phyloP scores from a whole-genome alignment of 1,140 invertebrate genomes.

The Aricia agestis region DNA sequence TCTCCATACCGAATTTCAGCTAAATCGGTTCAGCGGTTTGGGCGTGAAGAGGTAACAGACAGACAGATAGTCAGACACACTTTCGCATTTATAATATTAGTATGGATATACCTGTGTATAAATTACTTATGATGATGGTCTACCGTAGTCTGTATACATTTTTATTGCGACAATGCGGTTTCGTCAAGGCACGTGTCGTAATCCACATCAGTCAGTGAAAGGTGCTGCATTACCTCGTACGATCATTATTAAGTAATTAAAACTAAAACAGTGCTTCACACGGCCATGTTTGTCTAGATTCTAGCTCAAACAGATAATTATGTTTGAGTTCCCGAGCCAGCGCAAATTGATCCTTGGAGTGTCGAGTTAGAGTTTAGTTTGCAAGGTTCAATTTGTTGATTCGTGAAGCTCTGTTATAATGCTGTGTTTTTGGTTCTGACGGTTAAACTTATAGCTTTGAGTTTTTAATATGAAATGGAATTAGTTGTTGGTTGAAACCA shows the following conservation, averaged over 20 bases:
- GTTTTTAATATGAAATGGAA: not conserved
- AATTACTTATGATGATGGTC: too few species aligned
- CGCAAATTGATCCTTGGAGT: not conserved
- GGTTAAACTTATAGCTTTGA: not conserved
- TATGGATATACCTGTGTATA: too few species aligned
- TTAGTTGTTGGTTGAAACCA: too few species aligned
- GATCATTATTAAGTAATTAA: conserved; percentile 11
- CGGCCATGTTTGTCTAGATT: conserved; percentile 1
- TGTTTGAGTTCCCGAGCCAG: not conserved
- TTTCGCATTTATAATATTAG: too few species aligned
- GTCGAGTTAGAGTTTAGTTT: not conserved
- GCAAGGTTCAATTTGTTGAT: not conserved
- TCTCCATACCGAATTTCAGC: too few species aligned
- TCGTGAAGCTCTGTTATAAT: not conserved
- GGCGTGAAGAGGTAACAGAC: too few species aligned
- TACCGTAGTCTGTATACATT: not conserved
- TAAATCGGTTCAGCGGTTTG: too few species aligned
- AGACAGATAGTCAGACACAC: too few species aligned
- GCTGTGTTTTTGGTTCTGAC: not conserved
- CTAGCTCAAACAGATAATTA: conserved; percentile 1
- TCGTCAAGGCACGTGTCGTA: conserved; percentile 6
- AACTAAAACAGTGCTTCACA: conserved; percentile 9
- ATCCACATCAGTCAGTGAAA: not conserved
- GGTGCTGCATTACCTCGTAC: not conserved
- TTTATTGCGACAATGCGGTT: not conserved